phyloP scores from a whole-genome alignment of 2,113 vertebrate species.

The Gnathonemus longibarbis region DNA sequence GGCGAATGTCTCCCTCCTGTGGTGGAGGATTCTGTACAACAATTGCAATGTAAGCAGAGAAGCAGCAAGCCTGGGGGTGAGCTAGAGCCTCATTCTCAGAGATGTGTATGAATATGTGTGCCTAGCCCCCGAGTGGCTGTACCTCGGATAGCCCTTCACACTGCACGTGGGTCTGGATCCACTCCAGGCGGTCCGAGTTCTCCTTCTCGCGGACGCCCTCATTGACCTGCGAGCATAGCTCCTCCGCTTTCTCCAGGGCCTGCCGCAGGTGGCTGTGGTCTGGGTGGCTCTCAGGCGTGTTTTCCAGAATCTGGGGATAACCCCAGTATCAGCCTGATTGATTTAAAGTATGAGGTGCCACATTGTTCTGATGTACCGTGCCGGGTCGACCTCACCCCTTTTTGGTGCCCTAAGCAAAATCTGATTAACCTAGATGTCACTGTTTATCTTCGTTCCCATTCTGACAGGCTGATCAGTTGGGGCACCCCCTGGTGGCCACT shows the following conservation, averaged over 20 bases:
- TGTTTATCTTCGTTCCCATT: background rate
- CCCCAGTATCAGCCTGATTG: background rate
- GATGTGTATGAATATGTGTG: background rate
- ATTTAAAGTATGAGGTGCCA: background rate
- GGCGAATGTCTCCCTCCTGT: constrained; percentile 5
- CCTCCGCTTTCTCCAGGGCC: constrained; percentile 93
- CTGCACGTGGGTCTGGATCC: constrained; percentile 96
- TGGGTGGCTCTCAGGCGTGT: constrained; percentile 90
- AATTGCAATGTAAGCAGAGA: background rate
- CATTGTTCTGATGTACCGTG: background rate
- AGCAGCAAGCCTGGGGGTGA: no score
- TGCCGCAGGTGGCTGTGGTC: constrained; percentile 91
- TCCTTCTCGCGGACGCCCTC: constrained; percentile 97
- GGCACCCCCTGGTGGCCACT: background rate
- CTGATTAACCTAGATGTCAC: background rate
- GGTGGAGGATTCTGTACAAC: background rate
- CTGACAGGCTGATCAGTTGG: background rate
- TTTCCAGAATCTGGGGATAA: constrained; percentile 80
- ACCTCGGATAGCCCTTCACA: constrained; percentile 97
- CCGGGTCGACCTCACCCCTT: background rate
- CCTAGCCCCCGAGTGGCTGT: constrained; percentile 15
- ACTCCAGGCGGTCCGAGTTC: constrained; percentile 94
- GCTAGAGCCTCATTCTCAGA: background rate
- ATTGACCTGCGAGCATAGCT: constrained; percentile 95
- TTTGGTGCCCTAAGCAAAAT: background rate